A percentile compares a stretch with the other conserved stretches of the same genome.
Conservation (phyloP, 2,888 invertebrate genomes). For the Macrosoma leucophasiata region DNA sequence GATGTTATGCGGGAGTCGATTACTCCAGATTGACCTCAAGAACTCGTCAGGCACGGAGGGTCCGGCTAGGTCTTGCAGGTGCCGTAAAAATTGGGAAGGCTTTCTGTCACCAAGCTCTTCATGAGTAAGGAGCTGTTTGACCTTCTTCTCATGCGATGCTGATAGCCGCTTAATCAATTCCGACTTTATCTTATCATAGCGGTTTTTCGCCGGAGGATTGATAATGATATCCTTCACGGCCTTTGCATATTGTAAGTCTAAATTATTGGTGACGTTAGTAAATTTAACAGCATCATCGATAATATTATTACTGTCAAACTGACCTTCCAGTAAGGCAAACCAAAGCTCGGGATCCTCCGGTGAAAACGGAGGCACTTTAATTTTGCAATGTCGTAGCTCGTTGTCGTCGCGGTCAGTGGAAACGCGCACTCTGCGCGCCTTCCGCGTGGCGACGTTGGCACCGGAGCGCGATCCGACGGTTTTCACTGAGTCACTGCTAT, state of each 20-base stretch:
- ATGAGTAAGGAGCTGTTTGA: conserved; percentile 20
- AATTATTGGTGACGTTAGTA: neutral
- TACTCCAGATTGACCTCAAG: conserved; percentile 16
- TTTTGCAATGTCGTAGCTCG: neutral
- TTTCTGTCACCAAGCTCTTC: conserved; percentile 24
- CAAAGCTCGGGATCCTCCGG: conserved; percentile 5
- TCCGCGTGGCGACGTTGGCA: no score
- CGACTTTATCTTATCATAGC: conserved; percentile 1
- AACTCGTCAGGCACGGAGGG: conserved; percentile 15
- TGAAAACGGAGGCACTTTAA: conserved; percentile 3
- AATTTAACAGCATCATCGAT: conserved; percentile 1
- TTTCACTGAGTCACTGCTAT: no score
- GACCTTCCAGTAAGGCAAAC: conserved; percentile 5
- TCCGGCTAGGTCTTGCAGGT: conserved; percentile 14
- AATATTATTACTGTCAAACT: neutral
- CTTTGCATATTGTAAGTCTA: conserved; percentile 3
- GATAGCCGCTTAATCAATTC: conserved; percentile 19
- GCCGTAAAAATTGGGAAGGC: conserved; percentile 22
- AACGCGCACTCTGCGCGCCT: neutral
- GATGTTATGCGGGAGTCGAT: conserved; percentile 10
- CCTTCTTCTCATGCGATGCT: conserved; percentile 6
- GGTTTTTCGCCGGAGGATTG: neutral
- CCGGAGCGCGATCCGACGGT: no score
- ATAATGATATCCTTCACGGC: conserved; percentile 3
- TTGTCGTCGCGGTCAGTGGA: neutral